A percentile compares a stretch with the other conserved stretches of the same genome.
These are phyloP conservation scores for Phodopus roborovskii DNA, from an alignment of 2,113 vertebrate genomes.

Conservation along the genomic window DNA sequence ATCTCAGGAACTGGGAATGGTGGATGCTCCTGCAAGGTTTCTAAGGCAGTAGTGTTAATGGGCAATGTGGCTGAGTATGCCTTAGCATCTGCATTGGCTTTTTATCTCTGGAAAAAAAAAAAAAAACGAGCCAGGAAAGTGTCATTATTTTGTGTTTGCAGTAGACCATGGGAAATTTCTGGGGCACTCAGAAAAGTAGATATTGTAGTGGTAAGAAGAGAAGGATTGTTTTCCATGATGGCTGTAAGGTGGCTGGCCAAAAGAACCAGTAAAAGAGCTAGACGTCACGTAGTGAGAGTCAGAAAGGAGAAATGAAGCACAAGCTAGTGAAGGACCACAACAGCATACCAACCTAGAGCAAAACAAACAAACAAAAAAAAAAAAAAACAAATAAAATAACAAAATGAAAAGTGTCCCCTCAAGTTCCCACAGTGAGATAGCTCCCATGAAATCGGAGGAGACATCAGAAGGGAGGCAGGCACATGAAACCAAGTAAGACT, in stretches of 20 bases:
- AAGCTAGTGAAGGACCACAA: background rate
- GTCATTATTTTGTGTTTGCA: background rate
- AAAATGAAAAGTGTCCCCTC: background rate
- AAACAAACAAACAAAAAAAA: too few relatives aligned
- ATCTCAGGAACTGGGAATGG: background rate
- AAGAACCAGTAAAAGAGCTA: background rate
- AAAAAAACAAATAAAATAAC: background rate
- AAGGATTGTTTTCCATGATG: background rate
- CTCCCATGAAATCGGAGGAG: background rate
- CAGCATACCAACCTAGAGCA: too few relatives aligned
- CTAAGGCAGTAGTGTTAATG: background rate
- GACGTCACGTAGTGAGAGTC: accelerated
- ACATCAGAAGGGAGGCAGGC: too few relatives aligned
- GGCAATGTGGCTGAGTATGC: background rate
- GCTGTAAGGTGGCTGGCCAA: background rate
- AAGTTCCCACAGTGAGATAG: background rate
- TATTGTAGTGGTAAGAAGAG: background rate
- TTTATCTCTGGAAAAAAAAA: background rate
- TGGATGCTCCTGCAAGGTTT: background rate
- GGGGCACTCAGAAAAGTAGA: background rate
- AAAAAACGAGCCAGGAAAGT: background rate
- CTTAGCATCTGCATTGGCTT: background rate
- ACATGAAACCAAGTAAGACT: background rate
- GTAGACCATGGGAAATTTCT: too few relatives aligned
- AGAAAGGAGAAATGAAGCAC: background rate